Evolutionary conservation across 2,113 vertebrate genomes (phyloP), one percentile per base, ranked within the genome.

Genomic region (Talpa occidentalis): DNA sequence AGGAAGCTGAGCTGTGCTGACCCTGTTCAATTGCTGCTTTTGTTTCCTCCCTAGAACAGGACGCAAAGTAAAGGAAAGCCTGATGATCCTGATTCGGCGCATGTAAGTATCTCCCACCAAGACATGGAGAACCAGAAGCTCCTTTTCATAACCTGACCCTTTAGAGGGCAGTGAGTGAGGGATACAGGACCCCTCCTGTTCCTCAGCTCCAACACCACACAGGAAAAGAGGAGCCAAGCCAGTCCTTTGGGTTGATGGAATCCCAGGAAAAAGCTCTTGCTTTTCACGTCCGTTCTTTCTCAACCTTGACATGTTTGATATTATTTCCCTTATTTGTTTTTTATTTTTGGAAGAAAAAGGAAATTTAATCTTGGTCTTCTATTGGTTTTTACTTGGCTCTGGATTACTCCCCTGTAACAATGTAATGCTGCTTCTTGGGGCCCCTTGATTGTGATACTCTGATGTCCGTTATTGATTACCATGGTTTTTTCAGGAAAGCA

Each of bases 21-120:
- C 35, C 28, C 1, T 5, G 56, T 78, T 93, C 6, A 11, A 95
- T 76, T n/a, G 69, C 52, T 52, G 22, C 22, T 66, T 93, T 79
- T 94, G 28, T 44, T n/a, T 66, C 6, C 66, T 82, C 42, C 47
- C 72, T 81, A 93, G 95, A 97, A 98, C 40, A 72, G 54, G 60
- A 97, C 97, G 66, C 67, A 76, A 37, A 89, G 15, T 44, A 54
- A 73, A 40, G 82, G 88, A 35, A 67, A 83, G 77, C 95, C 83
- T 60, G 42, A 17, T 42, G 60, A 24, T 44, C 32, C 81, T n/a
- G 52, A 47, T 37, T 84, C 84, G 14, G 30, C 24, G 76, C 37
- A 47, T 22, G 96, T 97, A 82, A 88, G 89, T 80, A 54, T 54
- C 62, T 88, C n/a, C 35, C 37, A 14, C 66, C 15, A 72, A n/a